Evolutionary conservation across 64 coral and sea anemone genomes (phyloP).

Genomic region (Orbicella faveolata): DNA sequence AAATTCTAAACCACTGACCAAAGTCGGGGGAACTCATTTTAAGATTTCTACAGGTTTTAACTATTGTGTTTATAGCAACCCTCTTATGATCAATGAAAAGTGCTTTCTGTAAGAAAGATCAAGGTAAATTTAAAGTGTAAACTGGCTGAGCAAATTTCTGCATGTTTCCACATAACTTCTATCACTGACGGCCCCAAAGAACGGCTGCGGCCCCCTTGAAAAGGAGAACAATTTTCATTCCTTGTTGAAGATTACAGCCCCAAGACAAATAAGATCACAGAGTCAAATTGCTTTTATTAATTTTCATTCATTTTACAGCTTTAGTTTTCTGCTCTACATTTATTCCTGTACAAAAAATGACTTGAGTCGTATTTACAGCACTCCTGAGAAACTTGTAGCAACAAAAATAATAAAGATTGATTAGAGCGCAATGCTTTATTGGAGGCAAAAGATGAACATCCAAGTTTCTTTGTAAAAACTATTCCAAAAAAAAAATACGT

Average conservation of each 20-base stretch:
- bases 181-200: too few relatives aligned
- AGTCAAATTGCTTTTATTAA: conserved; percentile 1
- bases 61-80: too few relatives aligned
- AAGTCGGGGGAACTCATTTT: too few relatives aligned
- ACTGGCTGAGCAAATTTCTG: too few relatives aligned
- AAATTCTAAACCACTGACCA: too few relatives aligned
- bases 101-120: too few relatives aligned
- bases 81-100: too few relatives aligned
- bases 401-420: conserved; percentile 3
- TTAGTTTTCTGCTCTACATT: not conserved
- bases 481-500: not conserved
- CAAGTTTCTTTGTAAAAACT: conserved; percentile 2
- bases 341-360: conserved; percentile 23
- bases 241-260: not conserved
- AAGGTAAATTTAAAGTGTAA: too few relatives aligned
- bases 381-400: not conserved
- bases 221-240: too few relatives aligned
- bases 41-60: too few relatives aligned
- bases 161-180: too few relatives aligned
- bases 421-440: not conserved
- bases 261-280: not conserved
- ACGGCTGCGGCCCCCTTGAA: too few relatives aligned
- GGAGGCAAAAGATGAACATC: not conserved
- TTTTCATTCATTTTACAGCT: not conserved
- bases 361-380: not conserved